Conservation (phyloP, 2,888 invertebrate species). For the Euzetes globulus region DNA sequence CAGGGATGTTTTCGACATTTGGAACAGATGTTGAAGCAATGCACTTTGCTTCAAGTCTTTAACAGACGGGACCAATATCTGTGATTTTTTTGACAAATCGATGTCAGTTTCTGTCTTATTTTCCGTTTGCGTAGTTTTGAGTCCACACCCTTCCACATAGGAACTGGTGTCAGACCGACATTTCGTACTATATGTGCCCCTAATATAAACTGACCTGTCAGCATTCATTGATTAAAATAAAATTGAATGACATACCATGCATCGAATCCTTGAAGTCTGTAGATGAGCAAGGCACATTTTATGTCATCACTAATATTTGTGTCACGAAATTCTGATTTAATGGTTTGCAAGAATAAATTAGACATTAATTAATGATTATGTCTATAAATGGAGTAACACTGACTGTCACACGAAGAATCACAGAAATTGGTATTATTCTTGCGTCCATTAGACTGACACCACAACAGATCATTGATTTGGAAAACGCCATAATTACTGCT, state of each 20-base stretch:
- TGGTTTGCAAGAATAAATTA: neutral
- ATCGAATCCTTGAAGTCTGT: constrained; percentile 7
- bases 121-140: neutral
- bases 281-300: neutral
- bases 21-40: neutral
- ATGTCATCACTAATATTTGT: constrained; percentile 2
- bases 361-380: neutral
- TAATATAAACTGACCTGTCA: too few relatives aligned
- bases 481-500: constrained; percentile 24
- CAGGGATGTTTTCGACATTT: neutral
- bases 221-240: too few relatives aligned
- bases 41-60: neutral
- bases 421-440: constrained; percentile 21
- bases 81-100: too few relatives aligned
- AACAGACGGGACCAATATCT: neutral
- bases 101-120: neutral
- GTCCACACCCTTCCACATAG: neutral
- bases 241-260: constrained; percentile 15
- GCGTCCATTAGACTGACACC: constrained; percentile 5
- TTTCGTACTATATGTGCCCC: constrained; percentile 14
- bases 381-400: neutral
- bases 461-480: constrained; percentile 13
- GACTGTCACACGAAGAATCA: constrained; percentile 18
- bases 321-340: constrained; percentile 12
- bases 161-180: constrained; percentile 3